Base-by-base conservation (phyloP, 1,140 invertebrate species). In the Andrena cerasifolii region DNA sequence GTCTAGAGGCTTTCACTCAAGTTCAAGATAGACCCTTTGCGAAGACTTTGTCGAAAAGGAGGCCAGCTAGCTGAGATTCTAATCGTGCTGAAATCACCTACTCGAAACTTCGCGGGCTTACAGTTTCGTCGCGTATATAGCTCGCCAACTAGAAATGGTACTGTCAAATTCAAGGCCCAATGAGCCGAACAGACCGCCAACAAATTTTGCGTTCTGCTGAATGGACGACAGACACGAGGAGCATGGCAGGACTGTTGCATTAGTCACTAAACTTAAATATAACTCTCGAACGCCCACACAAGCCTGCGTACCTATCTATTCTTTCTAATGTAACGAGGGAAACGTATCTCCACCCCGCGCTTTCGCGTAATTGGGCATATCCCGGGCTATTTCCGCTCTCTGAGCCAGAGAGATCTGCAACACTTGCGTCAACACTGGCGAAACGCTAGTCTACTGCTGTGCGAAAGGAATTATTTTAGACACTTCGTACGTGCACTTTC, bases 251-350 rank as follows among this genome's bases (percentile, higher is more conserved):
- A 47, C 58, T 14, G 31, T 73, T 24, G 70, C 5, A 28, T 80
- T 83, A 86, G 78, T 86, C 83, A 81, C 72, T 72, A 56, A 61
- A 56, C 61, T 76, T 47, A 78, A 78, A 79, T 84, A 73, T 77
- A 84, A 79, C 59, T 58, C 45, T 12, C 26, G 5, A 58, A 45
- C 56, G 26, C 79, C 76, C 76, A 77, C 79, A 45, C 53, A n/a
- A n/a, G 53, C 10, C 43, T n/a, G 16, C 49, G 36, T 10, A 72
- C 56, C 51, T 43, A 67, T 14, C 58, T 47, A 72, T 75, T 47
- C 61, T 66, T 79, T 51, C 6, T 21, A 59, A 79, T 51, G 28
- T 21, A 33, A 74, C 31, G n/a, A 40, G 33, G 36, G 33, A n/a
- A 12, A 4, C 49, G 2, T 51, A 59, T 68, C 58, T 45, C 14